Conservation (phyloP, 2,888 invertebrate genomes). For the Orthosia cruda region DNA sequence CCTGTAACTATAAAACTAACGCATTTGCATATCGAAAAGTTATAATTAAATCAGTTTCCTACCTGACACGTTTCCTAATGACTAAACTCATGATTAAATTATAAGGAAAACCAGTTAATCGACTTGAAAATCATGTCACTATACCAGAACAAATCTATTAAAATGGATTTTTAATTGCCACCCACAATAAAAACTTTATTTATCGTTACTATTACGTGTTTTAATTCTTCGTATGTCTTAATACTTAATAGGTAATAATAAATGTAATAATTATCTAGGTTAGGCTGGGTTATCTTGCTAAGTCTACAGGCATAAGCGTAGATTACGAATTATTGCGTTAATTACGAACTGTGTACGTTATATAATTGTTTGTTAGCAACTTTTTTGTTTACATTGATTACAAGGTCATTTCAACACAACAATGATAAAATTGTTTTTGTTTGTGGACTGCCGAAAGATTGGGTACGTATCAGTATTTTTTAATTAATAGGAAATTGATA, state of each 20-base stretch:
- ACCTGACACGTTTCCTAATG: not conserved
- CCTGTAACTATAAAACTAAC: not conserved
- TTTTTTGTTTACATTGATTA: slow-evolving; percentile 51
- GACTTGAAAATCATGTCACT: slow-evolving; percentile 50
- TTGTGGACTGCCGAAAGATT: slow-evolving; percentile 15
- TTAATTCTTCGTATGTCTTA: slow-evolving; percentile 32
- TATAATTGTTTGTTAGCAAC: slow-evolving; percentile 48
- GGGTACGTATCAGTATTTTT: slow-evolving; percentile 9
- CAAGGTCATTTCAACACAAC: slow-evolving; percentile 40
- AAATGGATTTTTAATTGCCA: slow-evolving; percentile 45
- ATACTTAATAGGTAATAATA: slow-evolving; percentile 39
- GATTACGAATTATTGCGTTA: slow-evolving; percentile 53
- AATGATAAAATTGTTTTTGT: slow-evolving; percentile 45
- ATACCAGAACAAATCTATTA: not conserved
- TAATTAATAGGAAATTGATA: slow-evolving; percentile 2
- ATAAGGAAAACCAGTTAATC: not conserved
- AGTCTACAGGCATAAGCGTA: slow-evolving; percentile 40
- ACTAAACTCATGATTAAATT: slow-evolving; percentile 6
- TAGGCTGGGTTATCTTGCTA: slow-evolving; percentile 59
- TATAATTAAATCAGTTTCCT: slow-evolving; percentile 1
- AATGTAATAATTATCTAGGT: slow-evolving; percentile 59
- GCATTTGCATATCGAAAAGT: not conserved
- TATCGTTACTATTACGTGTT: slow-evolving; percentile 44
- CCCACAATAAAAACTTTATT: slow-evolving; percentile 10
- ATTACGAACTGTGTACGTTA: slow-evolving; percentile 40